Evolutionary conservation across 2,113 vertebrate species (phyloP), one percentile per base, ranked within the genome.

Genomic region (Amphiprion percula): DNA sequence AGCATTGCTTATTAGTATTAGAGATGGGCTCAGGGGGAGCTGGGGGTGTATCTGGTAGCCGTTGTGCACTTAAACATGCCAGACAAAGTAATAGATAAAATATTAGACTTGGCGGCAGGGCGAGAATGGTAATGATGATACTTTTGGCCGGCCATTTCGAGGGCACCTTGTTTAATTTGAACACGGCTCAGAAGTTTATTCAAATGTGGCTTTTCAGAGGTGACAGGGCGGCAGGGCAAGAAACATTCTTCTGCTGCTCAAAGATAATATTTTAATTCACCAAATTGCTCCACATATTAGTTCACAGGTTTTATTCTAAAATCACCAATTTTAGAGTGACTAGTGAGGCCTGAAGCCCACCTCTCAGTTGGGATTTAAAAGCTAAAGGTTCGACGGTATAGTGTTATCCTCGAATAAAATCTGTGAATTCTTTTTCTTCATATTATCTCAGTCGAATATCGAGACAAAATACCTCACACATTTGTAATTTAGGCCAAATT

Each of bases 111-210:
- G 87, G 88, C 89, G 16, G 74, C 64, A 41, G 60, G 39, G 61
- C 10, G 63, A 79, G 77, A 79, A 89, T 88, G 80, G 83, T 92
- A 91, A 92, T 90, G 85, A 90, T 92, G 88, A 89, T 91, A 83
- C 88, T 88, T 87, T 92, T 91, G 90, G 89, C 89, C 39, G n/a
- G 59, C 56, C 1, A 1, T 46, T 66, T 70, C 21, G 67, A 89
- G 84, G 84, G 67, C 75, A 85, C 84, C 87, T 87, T 91, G 88
- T 92, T 91, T 87, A 77, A 92, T 84, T 91, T 92, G 87, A 92
- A 85, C 68, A 39, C 17, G 59, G 68, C 74, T 91, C 88, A 82
- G 75, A 63, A 87, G 58, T 75, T 75, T 86, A 74, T 80, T 91
- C 77, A 87, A 88, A 90, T 78, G 73, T 4, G 10, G 16, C 55